Base-by-base conservation (phyloP, 2,113 vertebrate species). In the Syngnathus scovelli region DNA sequence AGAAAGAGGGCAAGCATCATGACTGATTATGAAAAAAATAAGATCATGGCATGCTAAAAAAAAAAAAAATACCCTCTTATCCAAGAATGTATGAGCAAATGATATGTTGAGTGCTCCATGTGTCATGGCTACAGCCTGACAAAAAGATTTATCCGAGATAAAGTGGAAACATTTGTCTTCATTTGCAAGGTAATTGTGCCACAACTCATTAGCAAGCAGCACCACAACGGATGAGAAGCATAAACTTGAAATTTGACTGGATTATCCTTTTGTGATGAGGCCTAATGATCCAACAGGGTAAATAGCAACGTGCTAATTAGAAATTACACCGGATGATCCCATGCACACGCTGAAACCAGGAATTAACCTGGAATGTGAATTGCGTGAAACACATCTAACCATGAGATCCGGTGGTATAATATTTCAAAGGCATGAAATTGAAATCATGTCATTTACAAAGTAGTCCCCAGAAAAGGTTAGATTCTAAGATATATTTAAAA, bases 221-320 rank as follows among this genome's bases (percentile, higher is more conserved):
- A 72, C 36, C 64, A 77, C 9, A 56, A 60, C 72, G 70, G 74
- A 90, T 86, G 80, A 80, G 66, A 78, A 84, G 75, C 81, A 87
- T 85, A 92, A 89, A 89, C 85, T 86, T 79, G 84, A 70, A 85
- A 90, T 91, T 90, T 89, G 71, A 81, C 80, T 81, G 88, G 89
- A 92, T 92, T 90, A 90, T 89, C 70, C 78, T 86, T 89, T 84
- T 87, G 89, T 89, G 88, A 88, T 84, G 75, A 87, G 83, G 82
- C 82, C 70, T 89, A 89, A 89, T 89, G 82, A 89, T 90, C 86
- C 83, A 87, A 76, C 83, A 89, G 85, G 85, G 85, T 89, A 91
- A 92, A 92, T 90, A 92, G 86, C 88, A 90, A 77, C 48, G 82
- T 89, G 87, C 88, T 92, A 92, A 92, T 92, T 91, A 91, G 86